Base-by-base conservation (phyloP, 2,113 vertebrate genomes). In the Psittacula cyanocephala region DNA sequence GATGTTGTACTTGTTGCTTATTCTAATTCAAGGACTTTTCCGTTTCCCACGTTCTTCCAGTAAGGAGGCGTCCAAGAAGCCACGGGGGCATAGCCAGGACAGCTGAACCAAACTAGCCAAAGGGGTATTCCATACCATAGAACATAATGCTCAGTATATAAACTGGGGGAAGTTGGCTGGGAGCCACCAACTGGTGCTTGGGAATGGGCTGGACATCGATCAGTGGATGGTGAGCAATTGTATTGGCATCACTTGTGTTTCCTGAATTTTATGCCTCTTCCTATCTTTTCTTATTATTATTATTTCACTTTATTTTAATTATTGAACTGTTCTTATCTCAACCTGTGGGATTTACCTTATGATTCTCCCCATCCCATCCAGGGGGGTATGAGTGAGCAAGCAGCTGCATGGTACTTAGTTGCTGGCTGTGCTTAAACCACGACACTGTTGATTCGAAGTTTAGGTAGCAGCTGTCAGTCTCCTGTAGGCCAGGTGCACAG, bases 401-500 rank as follows among this genome's bases (percentile, higher is more conserved):
- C 22, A 59, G 57, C 33, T 23, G 6, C 57, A 35, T 24, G 9
- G 33, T 35, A 35, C 57, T 35, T 35, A 35, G 22, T 24, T 35
- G 4, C 57, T 24, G 33, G 33, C 57, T 35, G 22, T 35, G 57
- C 57, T 59, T 35, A 59, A 16, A 24, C 20, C 57, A 59, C 3
- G 3, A n/a, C 57, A 35, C 33, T 41, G 24, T 24, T 53, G 41
- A 5, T 92, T 65, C 68, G 24, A 28, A 28, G 71, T 62, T 75
- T 24, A 84, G 33, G 17, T 6, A 22, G 49, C 63, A 49, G 65
- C 29, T 76, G n/a, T 7, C 52, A 35, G 29, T 7, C 60, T 57
- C 31, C 37, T 31, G 17, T 5, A 62, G 37, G 68, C 31, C 17
- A 53, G 7, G 22, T 15, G 5, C 44, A 46, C 0, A 0, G 17